These are phyloP conservation scores for Trachelipus rathkii DNA, from an alignment of 1,140 invertebrate species.

Conservation along the genomic window DNA sequence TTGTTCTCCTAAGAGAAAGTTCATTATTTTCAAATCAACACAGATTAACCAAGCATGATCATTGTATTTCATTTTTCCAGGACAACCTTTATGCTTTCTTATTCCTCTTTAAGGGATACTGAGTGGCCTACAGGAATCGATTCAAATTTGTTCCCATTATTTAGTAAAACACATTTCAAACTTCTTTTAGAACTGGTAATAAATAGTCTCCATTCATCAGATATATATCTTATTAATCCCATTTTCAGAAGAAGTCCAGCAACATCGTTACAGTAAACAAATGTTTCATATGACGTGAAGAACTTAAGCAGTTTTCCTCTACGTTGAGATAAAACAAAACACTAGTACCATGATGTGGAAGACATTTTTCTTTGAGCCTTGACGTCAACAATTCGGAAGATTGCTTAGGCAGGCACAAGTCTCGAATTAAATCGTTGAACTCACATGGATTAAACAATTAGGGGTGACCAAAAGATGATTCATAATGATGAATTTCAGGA, in stretches of 20 bases:
- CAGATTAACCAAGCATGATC: background rate
- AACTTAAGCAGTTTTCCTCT: background rate
- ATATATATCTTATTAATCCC: slow-evolving; percentile 4
- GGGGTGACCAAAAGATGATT: too few relatives aligned
- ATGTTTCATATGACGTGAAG: slow-evolving; percentile 13
- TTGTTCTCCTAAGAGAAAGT: too few relatives aligned
- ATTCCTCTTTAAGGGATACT: background rate
- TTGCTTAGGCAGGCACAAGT: too few relatives aligned
- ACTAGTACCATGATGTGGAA: background rate
- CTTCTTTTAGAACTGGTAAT: slow-evolving; percentile 17
- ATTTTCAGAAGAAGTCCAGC: background rate
- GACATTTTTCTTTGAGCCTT: background rate
- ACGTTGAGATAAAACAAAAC: slow-evolving; percentile 4
- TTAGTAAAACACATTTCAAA: slow-evolving; percentile 12
- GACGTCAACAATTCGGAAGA: background rate
- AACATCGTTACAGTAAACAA: background rate
- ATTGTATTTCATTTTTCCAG: background rate
- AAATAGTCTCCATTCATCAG: slow-evolving; percentile 1
- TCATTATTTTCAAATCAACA: too few relatives aligned
- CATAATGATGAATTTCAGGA: too few relatives aligned
- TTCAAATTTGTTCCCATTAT: background rate
- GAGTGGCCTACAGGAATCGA: background rate
- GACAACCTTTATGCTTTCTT: background rate
- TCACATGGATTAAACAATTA: too few relatives aligned
- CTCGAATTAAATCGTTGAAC: too few relatives aligned